These are phyloP conservation scores for Callyntrura sp. DNA, from an alignment of 2,888 invertebrate genomes.

Conservation along the genomic window DNA sequence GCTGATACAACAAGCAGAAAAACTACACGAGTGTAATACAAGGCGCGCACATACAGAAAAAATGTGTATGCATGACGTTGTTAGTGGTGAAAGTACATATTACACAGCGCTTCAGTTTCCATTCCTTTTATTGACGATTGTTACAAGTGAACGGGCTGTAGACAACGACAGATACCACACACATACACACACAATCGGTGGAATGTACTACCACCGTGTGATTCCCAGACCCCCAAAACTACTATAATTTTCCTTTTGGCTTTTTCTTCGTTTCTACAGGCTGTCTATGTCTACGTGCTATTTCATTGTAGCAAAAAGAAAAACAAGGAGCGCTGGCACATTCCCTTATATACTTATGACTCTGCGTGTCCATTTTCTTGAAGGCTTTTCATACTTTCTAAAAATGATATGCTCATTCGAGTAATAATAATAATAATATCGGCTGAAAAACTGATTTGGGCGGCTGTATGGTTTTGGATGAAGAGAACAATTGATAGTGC, in stretches of 20 bases:
- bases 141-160: constrained; percentile 46
- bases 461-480: neutral
- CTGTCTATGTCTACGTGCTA: neutral
- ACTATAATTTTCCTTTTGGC: constrained; percentile 56
- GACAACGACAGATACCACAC: constrained; percentile 47
- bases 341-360: too few species aligned
- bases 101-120: constrained; percentile 33
- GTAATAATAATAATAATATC: constrained; percentile 12
- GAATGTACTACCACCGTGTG: constrained; percentile 3
- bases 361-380: constrained; percentile 14
- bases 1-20: too few species aligned
- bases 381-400: constrained; percentile 49
- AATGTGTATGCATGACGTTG: neutral
- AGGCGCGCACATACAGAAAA: too few species aligned
- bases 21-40: too few species aligned
- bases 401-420: constrained; percentile 67
- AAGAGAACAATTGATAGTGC: constrained; percentile 46
- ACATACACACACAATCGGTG: neutral
- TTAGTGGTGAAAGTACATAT: constrained; percentile 14
- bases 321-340: too few species aligned
- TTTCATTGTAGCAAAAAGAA: constrained; percentile 49
- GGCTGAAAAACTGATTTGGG: neutral
- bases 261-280: neutral
- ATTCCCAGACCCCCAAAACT: constrained; percentile 56
- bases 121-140: constrained; percentile 55